phyloP scores from a whole-genome alignment of 2,113 vertebrate genomes.

The Hystrix cristata region DNA sequence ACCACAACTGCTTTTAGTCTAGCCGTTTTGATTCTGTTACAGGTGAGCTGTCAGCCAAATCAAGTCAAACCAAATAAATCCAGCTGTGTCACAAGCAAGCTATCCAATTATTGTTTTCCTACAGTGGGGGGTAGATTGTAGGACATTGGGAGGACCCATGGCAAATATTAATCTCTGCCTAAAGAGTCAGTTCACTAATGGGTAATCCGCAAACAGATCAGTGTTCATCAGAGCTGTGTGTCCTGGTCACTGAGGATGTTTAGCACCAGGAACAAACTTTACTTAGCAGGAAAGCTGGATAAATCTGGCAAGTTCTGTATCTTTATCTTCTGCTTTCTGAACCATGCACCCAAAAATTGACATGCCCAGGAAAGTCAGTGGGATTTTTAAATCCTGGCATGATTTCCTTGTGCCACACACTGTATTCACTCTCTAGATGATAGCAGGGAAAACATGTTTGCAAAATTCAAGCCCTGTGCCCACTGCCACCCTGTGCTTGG shows the following conservation, averaged over 20 bases:
- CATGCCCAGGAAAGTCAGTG: background rate
- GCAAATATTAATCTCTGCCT: conserved; percentile 59
- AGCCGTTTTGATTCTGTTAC: background rate
- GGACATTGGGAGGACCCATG: background rate
- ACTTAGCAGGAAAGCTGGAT: background rate
- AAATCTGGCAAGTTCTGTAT: background rate
- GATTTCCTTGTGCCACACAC: background rate
- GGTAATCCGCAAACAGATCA: conserved; percentile 1
- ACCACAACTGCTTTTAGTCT: conserved; percentile 19
- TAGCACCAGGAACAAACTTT: background rate
- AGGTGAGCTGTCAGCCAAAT: conserved; percentile 13
- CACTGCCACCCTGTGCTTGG: background rate
- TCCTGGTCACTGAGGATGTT: background rate
- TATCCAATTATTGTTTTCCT: conserved; percentile 4
- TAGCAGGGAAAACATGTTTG: background rate
- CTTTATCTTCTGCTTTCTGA: background rate
- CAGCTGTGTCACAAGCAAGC: background rate
- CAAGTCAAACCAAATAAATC: conserved; percentile 29
- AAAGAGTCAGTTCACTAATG: conserved; percentile 8
- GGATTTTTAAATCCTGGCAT: background rate
- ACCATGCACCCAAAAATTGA: background rate
- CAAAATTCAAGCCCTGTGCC: background rate
- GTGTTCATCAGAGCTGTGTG: conserved; percentile 14
- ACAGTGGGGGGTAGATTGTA: background rate
- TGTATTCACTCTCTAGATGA: background rate